phyloP scores from a whole-genome alignment of 23 tunicate species.

The Styela plicata region DNA sequence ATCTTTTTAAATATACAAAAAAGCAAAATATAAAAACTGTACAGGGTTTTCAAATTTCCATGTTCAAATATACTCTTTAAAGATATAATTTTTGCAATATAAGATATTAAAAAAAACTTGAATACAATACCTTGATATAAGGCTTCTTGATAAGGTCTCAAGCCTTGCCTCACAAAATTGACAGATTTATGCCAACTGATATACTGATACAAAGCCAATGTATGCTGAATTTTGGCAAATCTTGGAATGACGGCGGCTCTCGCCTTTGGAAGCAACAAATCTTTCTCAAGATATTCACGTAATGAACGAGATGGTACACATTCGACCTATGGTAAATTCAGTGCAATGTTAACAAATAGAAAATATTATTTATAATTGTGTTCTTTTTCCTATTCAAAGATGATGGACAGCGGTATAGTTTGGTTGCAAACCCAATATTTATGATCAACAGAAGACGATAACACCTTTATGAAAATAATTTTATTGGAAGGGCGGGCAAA shows the following conservation, averaged over 20 bases:
- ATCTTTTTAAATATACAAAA: too few relatives aligned
- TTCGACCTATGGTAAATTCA: slow-evolving; percentile 3
- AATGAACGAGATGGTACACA: not conserved
- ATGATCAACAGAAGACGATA: too few relatives aligned
- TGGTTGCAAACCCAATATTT: too few relatives aligned
- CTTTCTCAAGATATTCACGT: slow-evolving; percentile 23
- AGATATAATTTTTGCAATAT: not conserved
- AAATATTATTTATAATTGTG: too few relatives aligned
- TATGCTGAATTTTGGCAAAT: slow-evolving; percentile 41
- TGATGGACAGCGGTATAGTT: too few relatives aligned
- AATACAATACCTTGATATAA: not conserved
- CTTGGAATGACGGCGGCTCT: slow-evolving; percentile 44
- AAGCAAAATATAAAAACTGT: too few relatives aligned
- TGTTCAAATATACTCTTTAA: not conserved
- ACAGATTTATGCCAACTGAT: slow-evolving; percentile 49
- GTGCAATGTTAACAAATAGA: too few relatives aligned
- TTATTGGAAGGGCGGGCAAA: too few relatives aligned
- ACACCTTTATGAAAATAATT: too few relatives aligned
- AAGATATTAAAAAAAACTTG: not conserved
- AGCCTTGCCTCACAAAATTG: slow-evolving; percentile 15
- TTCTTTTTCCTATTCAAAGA: too few relatives aligned
- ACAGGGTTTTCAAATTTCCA: not conserved
- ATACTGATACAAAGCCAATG: slow-evolving; percentile 49
- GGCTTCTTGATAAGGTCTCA: slow-evolving; percentile 30
- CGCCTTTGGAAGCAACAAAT: slow-evolving; percentile 22